Evolutionary conservation across 2,113 vertebrate genomes (phyloP), one percentile per base, ranked within the genome.

Genomic region (Monopterus albus): DNA sequence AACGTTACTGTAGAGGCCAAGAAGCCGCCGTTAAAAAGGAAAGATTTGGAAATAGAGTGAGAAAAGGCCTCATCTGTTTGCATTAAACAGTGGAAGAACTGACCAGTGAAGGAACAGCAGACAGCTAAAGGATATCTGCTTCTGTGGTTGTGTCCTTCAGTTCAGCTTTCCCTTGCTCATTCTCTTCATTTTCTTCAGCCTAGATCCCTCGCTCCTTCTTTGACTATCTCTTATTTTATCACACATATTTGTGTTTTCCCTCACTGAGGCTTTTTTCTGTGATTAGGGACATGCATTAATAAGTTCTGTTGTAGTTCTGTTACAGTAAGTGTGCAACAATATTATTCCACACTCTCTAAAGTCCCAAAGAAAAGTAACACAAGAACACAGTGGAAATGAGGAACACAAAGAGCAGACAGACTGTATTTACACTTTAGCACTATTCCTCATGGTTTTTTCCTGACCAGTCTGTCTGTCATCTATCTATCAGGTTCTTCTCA

Each of bases 21-120:
- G 77, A 81, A 85, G 86, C 85, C 82, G 80, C 85, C 14, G 61
- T 81, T 84, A 83, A 88, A 90, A 83, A 78, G 69, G 71, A 82
- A 86, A 65, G 80, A 47, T 82, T 79, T 74, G 81, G 68, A 78
- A 83, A 90, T 81, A 84, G 72, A 84, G 61, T 26, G 61, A 83
- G 84, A 63, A 78, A 85, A 79, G 74, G 80, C 70, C 75, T 73
- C 72, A 84, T 84, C 70, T 89, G 81, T 86, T 83, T 78, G 69
- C 77, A 73, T 84, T 75, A 81, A 81, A 80, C 78, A 74, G 78
- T 84, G 84, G 80, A 88, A 89, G 75, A 88, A 88, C 12, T 86
- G 79, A 88, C 84, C 77, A 70, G 72, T 20, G 62, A 83, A 35
- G 49, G 64, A 87, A 78, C 68, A 65, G 43, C 80, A 79, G 85